A percentile compares a stretch with the other conserved stretches of the same genome.
Evolutionary conservation across 2,888 invertebrate species (phyloP).

Genomic region (Anagyrus pseudococci): DNA sequence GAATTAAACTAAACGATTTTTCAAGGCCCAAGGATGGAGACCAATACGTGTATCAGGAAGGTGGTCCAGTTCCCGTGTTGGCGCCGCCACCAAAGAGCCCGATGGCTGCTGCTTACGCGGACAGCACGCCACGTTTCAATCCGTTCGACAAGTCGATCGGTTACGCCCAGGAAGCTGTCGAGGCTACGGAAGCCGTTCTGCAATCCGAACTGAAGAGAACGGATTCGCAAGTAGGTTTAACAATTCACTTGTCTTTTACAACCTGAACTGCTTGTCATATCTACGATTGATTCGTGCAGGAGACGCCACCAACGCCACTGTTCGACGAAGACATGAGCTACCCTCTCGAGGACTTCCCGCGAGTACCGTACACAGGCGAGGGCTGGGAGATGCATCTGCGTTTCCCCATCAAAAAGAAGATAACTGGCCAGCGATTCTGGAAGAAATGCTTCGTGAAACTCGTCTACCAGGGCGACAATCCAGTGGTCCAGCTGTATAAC

Average conservation of each 20-base stretch:
- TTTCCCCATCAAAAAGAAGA: slow-evolving; percentile 96
- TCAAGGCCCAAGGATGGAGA: slow-evolving; percentile 65
- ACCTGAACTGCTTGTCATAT: no score
- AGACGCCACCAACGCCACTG: slow-evolving; percentile 90
- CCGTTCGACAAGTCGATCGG: slow-evolving; percentile 75
- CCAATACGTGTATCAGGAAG: slow-evolving; percentile 52
- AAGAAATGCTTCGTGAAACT: slow-evolving; percentile 92
- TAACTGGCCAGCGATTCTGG: slow-evolving; percentile 95
- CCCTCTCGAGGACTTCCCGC: slow-evolving; percentile 90
- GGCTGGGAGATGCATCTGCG: slow-evolving; percentile 97
- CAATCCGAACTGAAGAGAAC: slow-evolving; percentile 59
- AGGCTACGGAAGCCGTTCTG: slow-evolving; percentile 52
- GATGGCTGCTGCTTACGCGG: slow-evolving; percentile 63
- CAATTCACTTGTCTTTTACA: no score
- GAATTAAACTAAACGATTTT: slow-evolving; percentile 33
- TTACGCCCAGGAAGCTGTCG: slow-evolving; percentile 57
- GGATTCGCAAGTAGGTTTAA: slow-evolving; percentile 53
- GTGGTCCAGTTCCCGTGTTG: slow-evolving; percentile 72
- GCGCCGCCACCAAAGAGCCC: slow-evolving; percentile 76
- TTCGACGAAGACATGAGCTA: slow-evolving; percentile 93
- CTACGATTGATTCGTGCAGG: slow-evolving; percentile 65
- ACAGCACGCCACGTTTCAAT: slow-evolving; percentile 75
- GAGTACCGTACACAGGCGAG: slow-evolving; percentile 76
- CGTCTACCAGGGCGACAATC: slow-evolving; percentile 79
- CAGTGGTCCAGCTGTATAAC: slow-evolving; percentile 86